These are phyloP conservation scores for Acrocephalus kingi DNA, from an alignment of 2,113 vertebrate species.

Conservation along the genomic window DNA sequence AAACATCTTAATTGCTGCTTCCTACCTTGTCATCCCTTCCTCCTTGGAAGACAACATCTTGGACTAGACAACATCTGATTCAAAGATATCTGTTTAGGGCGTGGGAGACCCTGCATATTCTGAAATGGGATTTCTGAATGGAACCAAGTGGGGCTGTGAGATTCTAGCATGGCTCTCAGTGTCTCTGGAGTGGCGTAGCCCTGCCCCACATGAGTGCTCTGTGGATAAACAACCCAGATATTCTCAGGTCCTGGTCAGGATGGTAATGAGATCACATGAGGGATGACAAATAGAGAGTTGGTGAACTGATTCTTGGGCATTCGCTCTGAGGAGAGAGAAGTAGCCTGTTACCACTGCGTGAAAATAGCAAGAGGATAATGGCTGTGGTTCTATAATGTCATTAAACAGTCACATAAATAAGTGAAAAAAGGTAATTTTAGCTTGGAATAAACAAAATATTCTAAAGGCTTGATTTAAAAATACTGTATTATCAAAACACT, in stretches of 20 bases:
- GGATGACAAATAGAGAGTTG: neutral
- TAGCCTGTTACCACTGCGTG: neutral
- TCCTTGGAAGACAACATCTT: neutral
- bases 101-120: neutral
- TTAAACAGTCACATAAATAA: neutral
- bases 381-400: neutral
- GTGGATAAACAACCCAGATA: neutral
- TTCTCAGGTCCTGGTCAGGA: neutral
- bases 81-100: neutral
- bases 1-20: neutral
- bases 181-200: neutral
- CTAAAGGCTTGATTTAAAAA: neutral
- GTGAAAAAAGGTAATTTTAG: neutral
- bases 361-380: neutral
- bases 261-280: neutral
- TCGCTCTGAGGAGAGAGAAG: neutral
- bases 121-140: neutral
- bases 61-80: neutral
- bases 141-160: neutral
- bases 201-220: accelerated
- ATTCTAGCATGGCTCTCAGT: neutral
- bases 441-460: neutral
- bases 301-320: neutral
- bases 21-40: neutral
- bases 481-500: neutral